Conservation (phyloP, 1,140 invertebrate species). For the Cataglyphis hispanica region DNA sequence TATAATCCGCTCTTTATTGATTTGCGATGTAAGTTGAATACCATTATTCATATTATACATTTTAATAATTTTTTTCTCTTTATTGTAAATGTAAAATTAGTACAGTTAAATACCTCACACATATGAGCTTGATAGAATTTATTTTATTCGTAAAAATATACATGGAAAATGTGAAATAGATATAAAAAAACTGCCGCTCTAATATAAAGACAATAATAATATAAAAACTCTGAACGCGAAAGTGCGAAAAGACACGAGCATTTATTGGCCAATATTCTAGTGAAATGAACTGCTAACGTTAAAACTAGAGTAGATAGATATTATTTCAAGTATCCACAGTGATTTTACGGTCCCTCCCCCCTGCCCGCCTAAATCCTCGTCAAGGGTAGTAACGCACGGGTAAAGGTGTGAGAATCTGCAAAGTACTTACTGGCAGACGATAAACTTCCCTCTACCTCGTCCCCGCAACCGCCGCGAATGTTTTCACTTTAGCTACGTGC, state of each 20-base stretch:
- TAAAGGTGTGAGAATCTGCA: slow-evolving; percentile 75
- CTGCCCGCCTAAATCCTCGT: slow-evolving; percentile 6
- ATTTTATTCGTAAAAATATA: background rate
- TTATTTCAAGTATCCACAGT: slow-evolving; percentile 70
- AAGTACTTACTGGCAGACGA: slow-evolving; percentile 79
- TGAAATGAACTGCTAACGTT: background rate
- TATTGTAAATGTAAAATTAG: background rate
- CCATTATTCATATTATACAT: background rate
- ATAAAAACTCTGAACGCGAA: background rate
- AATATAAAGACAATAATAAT: background rate
- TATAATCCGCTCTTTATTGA: too few species aligned
- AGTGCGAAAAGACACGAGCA: background rate
- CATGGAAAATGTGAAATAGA: background rate
- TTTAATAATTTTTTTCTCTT: background rate
- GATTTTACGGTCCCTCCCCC: slow-evolving; percentile 73
- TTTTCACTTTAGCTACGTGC: slow-evolving; percentile 77
- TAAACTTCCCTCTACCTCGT: slow-evolving; percentile 77
- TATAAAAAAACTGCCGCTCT: background rate
- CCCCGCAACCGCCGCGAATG: slow-evolving; percentile 62
- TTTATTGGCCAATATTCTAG: background rate
- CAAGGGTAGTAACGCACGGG: slow-evolving; percentile 44
- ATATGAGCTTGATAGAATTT: background rate
- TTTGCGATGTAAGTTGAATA: background rate
- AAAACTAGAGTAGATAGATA: slow-evolving; percentile 26
- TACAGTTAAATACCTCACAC: background rate